phyloP scores from a whole-genome alignment of 1,140 invertebrate genomes.

The Leptinotarsa undecemlineata region DNA sequence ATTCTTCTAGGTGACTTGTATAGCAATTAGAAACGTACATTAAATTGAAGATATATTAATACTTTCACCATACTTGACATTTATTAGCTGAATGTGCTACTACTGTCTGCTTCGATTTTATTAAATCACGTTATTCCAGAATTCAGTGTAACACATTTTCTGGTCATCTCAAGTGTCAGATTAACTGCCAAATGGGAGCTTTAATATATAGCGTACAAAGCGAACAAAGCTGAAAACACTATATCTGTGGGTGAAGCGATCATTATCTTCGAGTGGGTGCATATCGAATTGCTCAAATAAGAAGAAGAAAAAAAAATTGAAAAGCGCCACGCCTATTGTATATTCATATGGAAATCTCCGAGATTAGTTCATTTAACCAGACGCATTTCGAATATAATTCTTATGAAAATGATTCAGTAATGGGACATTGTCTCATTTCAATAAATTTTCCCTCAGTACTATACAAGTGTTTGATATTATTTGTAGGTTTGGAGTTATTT shows the following conservation, averaged over 20 bases:
- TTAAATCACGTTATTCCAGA: background rate
- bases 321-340: background rate
- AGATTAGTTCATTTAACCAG: too few relatives aligned
- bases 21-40: background rate
- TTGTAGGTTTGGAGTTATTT: too few relatives aligned
- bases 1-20: too few relatives aligned
- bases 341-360: too few relatives aligned
- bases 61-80: background rate
- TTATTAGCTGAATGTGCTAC: background rate
- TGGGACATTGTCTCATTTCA: too few relatives aligned
- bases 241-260: background rate
- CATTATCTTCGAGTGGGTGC: background rate
- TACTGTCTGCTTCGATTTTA: background rate
- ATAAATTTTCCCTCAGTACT: too few relatives aligned
- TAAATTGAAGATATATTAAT: background rate
- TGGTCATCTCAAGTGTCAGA: background rate
- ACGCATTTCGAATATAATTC: too few relatives aligned
- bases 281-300: background rate
- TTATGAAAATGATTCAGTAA: too few relatives aligned
- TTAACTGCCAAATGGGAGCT: background rate
- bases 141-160: too few relatives aligned
- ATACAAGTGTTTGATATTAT: too few relatives aligned
- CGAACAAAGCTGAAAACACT: background rate
- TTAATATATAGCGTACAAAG: conserved; percentile 1
- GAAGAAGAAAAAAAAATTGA: background rate